Evolutionary conservation across 37 sponge, comb jelly and placozoan genomes (phyloP).

Genomic region (Amphimedon queenslandica): DNA sequence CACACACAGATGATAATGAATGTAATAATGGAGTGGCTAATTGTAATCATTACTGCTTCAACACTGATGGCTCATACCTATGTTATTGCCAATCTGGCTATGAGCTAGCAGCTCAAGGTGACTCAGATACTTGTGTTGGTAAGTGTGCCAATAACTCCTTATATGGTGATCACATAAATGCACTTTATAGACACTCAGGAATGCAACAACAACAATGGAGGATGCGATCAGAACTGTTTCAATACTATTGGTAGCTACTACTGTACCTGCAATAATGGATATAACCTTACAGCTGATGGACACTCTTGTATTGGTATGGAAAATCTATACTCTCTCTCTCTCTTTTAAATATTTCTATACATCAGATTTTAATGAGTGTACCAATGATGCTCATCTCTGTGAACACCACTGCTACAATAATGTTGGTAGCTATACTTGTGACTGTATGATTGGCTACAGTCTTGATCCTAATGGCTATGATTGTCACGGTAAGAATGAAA

Average conservation of each 20-base stretch:
- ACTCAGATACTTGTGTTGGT: background rate
- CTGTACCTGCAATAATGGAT: slow-evolving; percentile 2
- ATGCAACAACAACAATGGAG: slow-evolving; percentile 3
- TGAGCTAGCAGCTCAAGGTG: no score
- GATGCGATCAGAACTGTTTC: slow-evolving; percentile 4
- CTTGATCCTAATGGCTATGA: slow-evolving; percentile 1
- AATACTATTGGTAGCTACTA: slow-evolving; percentile 1
- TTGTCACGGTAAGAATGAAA: slow-evolving; percentile 19
- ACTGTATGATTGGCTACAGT: slow-evolving; percentile 21
- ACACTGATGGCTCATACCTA: background rate
- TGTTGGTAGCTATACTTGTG: slow-evolving; percentile 20
- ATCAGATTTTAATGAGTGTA: slow-evolving; percentile 23
- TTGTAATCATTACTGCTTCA: background rate
- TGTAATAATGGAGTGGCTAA: background rate
- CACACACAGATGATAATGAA: background rate
- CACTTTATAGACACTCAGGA: background rate
- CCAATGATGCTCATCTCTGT: slow-evolving; percentile 25
- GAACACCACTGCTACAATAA: slow-evolving; percentile 8
- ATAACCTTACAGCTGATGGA: slow-evolving; percentile 5
- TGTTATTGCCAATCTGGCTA: background rate
- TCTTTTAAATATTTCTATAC: background rate
- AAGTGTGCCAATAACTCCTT: background rate
- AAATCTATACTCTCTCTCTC: background rate
- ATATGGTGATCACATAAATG: background rate
- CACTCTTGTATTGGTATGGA: slow-evolving; percentile 11